phyloP scores from a whole-genome alignment of 2,113 vertebrate species.

The Cyprinodon tularosa region DNA sequence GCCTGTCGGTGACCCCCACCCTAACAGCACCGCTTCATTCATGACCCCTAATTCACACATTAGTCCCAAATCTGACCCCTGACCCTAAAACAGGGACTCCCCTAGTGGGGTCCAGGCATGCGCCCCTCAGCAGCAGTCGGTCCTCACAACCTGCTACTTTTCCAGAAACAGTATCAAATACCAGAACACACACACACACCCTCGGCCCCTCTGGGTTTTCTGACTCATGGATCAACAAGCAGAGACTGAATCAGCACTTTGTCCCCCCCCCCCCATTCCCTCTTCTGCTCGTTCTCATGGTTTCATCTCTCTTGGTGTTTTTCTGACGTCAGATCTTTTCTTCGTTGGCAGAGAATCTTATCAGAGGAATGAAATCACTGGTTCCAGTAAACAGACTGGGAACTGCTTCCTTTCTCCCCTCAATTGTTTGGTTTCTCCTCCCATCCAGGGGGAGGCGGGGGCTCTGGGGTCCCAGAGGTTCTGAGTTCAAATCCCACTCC shows the following conservation, averaged over 20 bases:
- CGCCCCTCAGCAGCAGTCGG: no score
- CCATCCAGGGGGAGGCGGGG: not conserved
- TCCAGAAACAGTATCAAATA: no score
- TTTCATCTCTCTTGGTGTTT: slow-evolving; percentile 27
- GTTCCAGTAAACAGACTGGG: not conserved
- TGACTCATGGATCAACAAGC: slow-evolving; percentile 69
- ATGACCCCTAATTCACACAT: no score
- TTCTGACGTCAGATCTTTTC: slow-evolving; percentile 32
- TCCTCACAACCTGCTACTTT: no score
- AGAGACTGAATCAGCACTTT: slow-evolving; percentile 65
- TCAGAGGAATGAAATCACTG: slow-evolving; percentile 7
- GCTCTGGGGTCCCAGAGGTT: no score
- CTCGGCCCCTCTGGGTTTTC: slow-evolving; percentile 47
- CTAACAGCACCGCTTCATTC: no score
- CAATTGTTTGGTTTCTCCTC: not conserved
- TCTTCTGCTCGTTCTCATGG: slow-evolving; percentile 30
- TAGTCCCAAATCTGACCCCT: no score
- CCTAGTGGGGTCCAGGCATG: no score
- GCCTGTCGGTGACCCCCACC: no score
- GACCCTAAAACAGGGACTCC: no score
- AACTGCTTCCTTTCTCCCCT: not conserved
- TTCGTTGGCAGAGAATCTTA: slow-evolving; percentile 32
- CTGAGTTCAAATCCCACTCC: no score
- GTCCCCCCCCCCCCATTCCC: slow-evolving; percentile 2
- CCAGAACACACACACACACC: slow-evolving; percentile 4